Percentiles rank a stretch among this genome's conserved stretches.
These are phyloP conservation scores for Galerucella pusilla DNA, from an alignment of 2,888 invertebrate genomes.

Conservation along the genomic window DNA sequence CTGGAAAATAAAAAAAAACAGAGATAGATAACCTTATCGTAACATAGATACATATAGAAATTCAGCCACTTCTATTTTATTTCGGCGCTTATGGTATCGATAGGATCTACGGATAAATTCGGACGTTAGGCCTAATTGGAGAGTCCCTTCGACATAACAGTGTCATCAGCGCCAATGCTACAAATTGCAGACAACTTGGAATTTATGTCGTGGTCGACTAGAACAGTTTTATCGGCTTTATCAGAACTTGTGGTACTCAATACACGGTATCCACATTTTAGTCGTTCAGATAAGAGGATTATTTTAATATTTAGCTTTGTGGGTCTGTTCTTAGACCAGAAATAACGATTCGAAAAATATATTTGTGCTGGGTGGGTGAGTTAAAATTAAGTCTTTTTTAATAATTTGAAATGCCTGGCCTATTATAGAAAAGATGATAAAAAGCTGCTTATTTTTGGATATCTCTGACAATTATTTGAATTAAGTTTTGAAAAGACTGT, in stretches of 20 bases:
- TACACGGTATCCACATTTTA: conserved; percentile 53
- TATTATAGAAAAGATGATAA: no score
- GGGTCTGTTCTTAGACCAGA: neutral
- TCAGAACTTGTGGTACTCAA: conserved; percentile 49
- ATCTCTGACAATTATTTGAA: no score
- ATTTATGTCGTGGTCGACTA: conserved; percentile 51
- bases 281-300: conserved; percentile 44
- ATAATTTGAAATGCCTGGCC: no score
- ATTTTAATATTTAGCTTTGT: neutral
- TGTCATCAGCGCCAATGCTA: conserved; percentile 48
- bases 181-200: conserved; percentile 57
- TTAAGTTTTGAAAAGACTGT: no score
- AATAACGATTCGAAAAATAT: neutral
- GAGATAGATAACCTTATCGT: neutral
- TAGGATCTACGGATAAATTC: conserved; percentile 14
- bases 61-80: neutral
- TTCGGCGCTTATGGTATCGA: neutral
- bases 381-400: no score
- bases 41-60: no score
- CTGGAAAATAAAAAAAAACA: conserved; percentile 72
- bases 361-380: neutral
- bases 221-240: conserved; percentile 52
- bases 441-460: no score
- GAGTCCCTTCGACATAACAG: conserved; percentile 44
- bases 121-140: conserved; percentile 48